These are phyloP conservation scores for Anthopleura sola DNA, from an alignment of 64 coral and sea anemone species.

Conservation along the genomic window DNA sequence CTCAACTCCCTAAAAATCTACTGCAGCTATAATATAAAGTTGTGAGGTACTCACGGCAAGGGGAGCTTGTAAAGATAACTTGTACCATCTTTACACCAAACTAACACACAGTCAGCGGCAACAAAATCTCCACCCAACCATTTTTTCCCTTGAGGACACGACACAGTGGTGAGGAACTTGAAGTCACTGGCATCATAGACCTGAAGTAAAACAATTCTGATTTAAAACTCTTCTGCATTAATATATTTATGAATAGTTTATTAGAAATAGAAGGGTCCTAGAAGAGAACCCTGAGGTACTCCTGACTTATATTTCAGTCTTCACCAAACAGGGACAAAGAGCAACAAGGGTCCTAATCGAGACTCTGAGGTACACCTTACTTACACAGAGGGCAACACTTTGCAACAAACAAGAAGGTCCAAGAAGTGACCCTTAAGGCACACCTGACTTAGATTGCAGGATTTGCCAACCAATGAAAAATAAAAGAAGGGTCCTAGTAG, in stretches of 20 bases:
- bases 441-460: too few species aligned
- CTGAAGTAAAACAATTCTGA: slow-evolving; percentile 23
- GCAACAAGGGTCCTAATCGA: too few species aligned
- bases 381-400: too few species aligned
- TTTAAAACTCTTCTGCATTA: neutral
- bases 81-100: slow-evolving; percentile 75
- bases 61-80: slow-evolving; percentile 64
- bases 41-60: slow-evolving; percentile 22
- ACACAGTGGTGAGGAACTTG: slow-evolving; percentile 80
- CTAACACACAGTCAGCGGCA: slow-evolving; percentile 79
- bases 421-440: too few species aligned
- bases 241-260: too few species aligned
- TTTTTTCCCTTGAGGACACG: slow-evolving; percentile 52
- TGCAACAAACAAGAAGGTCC: too few species aligned
- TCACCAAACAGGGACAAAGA: too few species aligned
- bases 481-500: neutral
- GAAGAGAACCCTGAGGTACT: too few species aligned
- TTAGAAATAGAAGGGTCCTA: too few species aligned
- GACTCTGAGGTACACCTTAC: too few species aligned
- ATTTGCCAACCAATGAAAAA: neutral
- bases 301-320: too few species aligned
- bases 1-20: too few species aligned
- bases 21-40: neutral
- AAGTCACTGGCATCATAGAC: slow-evolving; percentile 94
- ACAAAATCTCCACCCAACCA: slow-evolving; percentile 93